phyloP scores from a whole-genome alignment of 2,113 vertebrate species.

The Setophaga coronata region DNA sequence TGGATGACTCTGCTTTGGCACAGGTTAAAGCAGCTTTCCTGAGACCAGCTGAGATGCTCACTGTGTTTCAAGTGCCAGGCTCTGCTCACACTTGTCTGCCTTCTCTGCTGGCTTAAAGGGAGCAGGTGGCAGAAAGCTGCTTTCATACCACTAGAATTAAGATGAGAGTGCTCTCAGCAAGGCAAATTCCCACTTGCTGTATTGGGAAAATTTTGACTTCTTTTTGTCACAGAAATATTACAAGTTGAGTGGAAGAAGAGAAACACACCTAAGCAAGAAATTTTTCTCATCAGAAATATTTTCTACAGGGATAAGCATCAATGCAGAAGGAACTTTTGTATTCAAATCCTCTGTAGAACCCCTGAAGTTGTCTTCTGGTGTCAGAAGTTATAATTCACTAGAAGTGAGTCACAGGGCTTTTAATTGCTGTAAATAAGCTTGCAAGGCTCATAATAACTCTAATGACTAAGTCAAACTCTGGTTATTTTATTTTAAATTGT shows the following conservation, averaged over 20 bases:
- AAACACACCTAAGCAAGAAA: neutral
- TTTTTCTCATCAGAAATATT: neutral
- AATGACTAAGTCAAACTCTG: neutral
- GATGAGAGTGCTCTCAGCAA: neutral
- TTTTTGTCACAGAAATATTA: neutral
- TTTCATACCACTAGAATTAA: neutral
- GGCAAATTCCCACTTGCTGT: neutral
- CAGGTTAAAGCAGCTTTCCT: neutral
- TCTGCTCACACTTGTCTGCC: neutral
- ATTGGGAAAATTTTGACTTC: neutral
- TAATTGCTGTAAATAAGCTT: slow-evolving; percentile 26
- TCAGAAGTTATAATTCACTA: neutral
- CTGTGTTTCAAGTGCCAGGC: neutral
- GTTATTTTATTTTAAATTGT: neutral
- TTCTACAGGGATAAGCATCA: neutral
- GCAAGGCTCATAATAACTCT: neutral
- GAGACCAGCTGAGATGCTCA: neutral
- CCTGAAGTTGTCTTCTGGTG: neutral
- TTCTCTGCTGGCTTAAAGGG: neutral
- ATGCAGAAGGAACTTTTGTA: neutral
- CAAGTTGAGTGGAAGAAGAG: neutral
- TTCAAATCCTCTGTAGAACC: neutral
- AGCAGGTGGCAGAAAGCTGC: neutral
- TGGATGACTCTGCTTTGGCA: slow-evolving; percentile 3
- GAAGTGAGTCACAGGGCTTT: neutral